A percentile compares a stretch with the other conserved stretches of the same genome.
These are phyloP conservation scores for Eilema caniola DNA, from an alignment of 2,888 invertebrate genomes.

Conservation along the genomic window DNA sequence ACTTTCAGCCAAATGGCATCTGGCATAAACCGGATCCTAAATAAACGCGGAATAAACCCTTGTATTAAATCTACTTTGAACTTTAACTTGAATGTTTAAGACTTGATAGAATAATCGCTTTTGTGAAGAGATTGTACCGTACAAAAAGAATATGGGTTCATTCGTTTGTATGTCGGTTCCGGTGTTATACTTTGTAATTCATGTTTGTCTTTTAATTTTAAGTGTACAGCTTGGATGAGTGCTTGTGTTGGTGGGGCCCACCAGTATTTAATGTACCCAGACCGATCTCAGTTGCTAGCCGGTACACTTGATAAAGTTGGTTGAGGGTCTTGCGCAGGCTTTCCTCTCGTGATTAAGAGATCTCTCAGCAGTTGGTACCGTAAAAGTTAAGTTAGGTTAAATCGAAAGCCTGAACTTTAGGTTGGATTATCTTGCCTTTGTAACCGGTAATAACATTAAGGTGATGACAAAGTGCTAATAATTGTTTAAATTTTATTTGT, in stretches of 20 bases:
- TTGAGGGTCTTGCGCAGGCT: neutral
- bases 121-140: neutral
- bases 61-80: neutral
- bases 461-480: neutral
- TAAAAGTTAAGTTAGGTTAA: too few relatives aligned
- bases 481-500: neutral
- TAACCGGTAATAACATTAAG: too few relatives aligned
- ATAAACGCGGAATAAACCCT: neutral
- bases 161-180: too few relatives aligned
- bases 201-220: neutral
- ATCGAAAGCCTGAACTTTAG: too few relatives aligned
- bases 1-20: neutral
- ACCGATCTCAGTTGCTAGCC: neutral
- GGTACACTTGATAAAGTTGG: neutral
- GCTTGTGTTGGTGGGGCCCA: too few relatives aligned
- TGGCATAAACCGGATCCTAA: neutral
- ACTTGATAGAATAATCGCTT: slow-evolving; percentile 1
- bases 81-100: neutral
- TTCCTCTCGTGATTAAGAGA: too few relatives aligned
- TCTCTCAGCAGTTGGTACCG: too few relatives aligned
- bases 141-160: neutral
- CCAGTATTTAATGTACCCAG: neutral
- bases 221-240: too few relatives aligned
- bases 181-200: neutral
- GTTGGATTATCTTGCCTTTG: too few relatives aligned